These are phyloP conservation scores for Anarsia innoxiella DNA, from an alignment of 2,888 invertebrate species.

Conservation along the genomic window DNA sequence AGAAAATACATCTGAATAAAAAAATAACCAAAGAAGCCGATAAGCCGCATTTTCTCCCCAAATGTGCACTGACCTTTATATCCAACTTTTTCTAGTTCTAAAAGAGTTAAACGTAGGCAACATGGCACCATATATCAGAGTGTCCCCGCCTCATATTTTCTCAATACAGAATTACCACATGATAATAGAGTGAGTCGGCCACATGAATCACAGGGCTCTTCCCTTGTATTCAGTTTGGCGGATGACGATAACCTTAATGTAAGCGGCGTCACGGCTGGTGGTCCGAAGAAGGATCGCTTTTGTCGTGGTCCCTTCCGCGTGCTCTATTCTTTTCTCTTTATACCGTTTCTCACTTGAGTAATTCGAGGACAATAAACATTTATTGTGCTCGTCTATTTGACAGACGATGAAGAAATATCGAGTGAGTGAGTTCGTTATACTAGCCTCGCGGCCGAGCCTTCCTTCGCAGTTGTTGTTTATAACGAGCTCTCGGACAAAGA, in stretches of 20 bases:
- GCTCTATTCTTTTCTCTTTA: slow-evolving; percentile 68
- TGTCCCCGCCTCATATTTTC: slow-evolving; percentile 38
- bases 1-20: not conserved
- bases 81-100: slow-evolving; percentile 1
- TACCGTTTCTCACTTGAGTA: slow-evolving; percentile 72
- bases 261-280: slow-evolving; percentile 60
- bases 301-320: slow-evolving; percentile 67
- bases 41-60: slow-evolving; percentile 36
- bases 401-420: slow-evolving; percentile 67
- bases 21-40: not conserved
- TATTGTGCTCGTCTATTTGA: slow-evolving; percentile 70
- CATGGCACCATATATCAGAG: slow-evolving; percentile 28
- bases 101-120: slow-evolving; percentile 17
- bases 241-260: slow-evolving; percentile 74
- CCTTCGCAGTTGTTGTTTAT: slow-evolving; percentile 35
- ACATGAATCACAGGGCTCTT: slow-evolving; percentile 65
- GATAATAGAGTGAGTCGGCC: slow-evolving; percentile 55
- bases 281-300: slow-evolving; percentile 71
- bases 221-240: slow-evolving; percentile 70
- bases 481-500: slow-evolving; percentile 41
- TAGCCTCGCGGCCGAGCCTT: slow-evolving; percentile 30
- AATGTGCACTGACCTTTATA: slow-evolving; percentile 29
- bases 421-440: slow-evolving; percentile 60
- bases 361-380: slow-evolving; percentile 73
- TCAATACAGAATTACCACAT: slow-evolving; percentile 51